Conservation (phyloP, 2,888 invertebrate genomes). For the Thalpophila matura region DNA sequence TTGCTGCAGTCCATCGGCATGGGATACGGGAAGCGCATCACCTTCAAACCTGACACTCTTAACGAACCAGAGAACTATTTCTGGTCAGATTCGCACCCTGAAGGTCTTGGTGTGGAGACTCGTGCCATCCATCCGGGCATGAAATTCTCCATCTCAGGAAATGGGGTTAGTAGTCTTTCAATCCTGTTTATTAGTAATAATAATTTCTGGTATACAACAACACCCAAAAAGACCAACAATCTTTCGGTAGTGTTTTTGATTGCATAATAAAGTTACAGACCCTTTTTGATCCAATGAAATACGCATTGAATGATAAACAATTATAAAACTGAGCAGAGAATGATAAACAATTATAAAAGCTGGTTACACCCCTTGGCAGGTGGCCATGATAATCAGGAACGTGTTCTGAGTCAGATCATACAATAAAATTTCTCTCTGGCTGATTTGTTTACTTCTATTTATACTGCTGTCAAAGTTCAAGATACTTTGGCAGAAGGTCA, state of each 20-base stretch:
- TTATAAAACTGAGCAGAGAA: too few species aligned
- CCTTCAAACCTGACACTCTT: constrained; percentile 92
- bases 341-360: constrained; percentile 4
- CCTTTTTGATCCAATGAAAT: too few species aligned
- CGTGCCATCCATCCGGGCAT: constrained; percentile 92
- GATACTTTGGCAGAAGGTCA: constrained; percentile 71
- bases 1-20: constrained; percentile 92
- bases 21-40: constrained; percentile 94
- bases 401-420: constrained; percentile 21
- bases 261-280: neutral
- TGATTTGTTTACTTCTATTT: constrained; percentile 69
- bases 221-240: neutral
- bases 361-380: constrained; percentile 58
- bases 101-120: constrained; percentile 93
- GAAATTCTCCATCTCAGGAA: constrained; percentile 92
- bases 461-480: constrained; percentile 68
- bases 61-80: constrained; percentile 92
- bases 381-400: constrained; percentile 54
- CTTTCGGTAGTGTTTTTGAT: neutral
- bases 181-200: neutral
- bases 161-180: constrained; percentile 83
- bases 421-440: constrained; percentile 21
- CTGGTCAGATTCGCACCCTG: constrained; percentile 95
- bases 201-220: neutral
- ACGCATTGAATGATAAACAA: too few species aligned